Conservation (phyloP, 2,888 invertebrate species). For the Anodontia alba region DNA sequence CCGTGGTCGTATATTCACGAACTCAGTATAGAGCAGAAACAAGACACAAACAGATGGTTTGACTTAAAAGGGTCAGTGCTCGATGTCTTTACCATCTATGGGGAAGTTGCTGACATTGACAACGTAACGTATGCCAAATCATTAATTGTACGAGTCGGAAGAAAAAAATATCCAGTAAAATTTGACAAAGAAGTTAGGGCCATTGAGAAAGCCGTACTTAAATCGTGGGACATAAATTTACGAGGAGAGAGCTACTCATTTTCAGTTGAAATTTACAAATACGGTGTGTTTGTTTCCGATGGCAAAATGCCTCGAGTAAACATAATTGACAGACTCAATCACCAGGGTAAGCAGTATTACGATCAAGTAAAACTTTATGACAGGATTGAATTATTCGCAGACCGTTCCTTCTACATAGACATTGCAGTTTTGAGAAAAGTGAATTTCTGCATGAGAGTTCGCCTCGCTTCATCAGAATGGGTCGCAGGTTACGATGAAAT, state of each 20-base stretch:
- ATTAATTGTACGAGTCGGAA: not conserved
- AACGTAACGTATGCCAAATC: not conserved
- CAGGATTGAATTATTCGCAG: not conserved
- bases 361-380: not conserved
- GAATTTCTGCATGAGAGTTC: not conserved
- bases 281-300: not conserved
- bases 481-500: not conserved
- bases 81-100: not conserved
- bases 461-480: not conserved
- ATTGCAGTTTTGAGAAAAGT: not conserved
- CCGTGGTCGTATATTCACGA: not conserved
- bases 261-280: not conserved
- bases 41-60: not conserved
- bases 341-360: too few relatives aligned
- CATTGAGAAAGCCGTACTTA: not conserved
- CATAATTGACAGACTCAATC: not conserved
- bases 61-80: not conserved
- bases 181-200: not conserved
- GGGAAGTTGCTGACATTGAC: not conserved
- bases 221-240: not conserved
- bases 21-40: not conserved
- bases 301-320: not conserved
- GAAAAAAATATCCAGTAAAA: not conserved
- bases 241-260: not conserved
- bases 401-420: too few relatives aligned